phyloP scores from a whole-genome alignment of 2,113 vertebrate genomes.

The western clawed frog (Xenopus tropicalis) region DNA sequence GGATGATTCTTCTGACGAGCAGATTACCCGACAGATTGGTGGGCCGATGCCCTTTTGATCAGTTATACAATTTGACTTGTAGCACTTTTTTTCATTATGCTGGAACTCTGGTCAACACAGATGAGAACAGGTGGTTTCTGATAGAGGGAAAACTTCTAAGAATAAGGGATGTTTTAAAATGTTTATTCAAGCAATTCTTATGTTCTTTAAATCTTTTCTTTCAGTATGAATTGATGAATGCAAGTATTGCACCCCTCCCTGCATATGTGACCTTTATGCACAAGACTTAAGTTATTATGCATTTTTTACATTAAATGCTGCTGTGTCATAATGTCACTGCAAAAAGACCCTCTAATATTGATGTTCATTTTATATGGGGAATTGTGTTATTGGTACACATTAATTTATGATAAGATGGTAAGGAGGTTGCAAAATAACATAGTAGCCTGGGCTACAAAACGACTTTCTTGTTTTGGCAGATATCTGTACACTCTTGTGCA shows the following conservation, averaged over 20 bases:
- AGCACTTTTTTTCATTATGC: neutral
- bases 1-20: conserved; percentile 74
- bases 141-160: neutral
- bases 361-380: too few relatives aligned
- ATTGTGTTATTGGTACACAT: neutral
- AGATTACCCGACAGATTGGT: conserved; percentile 73
- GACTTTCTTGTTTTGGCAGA: too few relatives aligned
- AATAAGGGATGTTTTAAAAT: neutral
- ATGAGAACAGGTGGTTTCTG: neutral
- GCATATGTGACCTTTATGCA: too few relatives aligned
- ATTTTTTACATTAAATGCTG: neutral
- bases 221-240: too few relatives aligned
- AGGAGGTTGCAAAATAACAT: too few relatives aligned
- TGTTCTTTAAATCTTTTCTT: too few relatives aligned
- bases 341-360: too few relatives aligned
- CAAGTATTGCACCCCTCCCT: neutral
- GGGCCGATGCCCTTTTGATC: conserved; percentile 72
- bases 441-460: too few relatives aligned
- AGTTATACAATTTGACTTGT: neutral
- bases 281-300: too few relatives aligned
- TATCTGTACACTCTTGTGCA: too few relatives aligned
- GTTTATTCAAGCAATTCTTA: too few relatives aligned
- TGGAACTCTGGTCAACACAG: neutral
- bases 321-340: neutral
- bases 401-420: neutral